Percentiles rank a stretch among this genome's conserved stretches.
Conservation (phyloP, 2,113 vertebrate species). For the Calyptomena viridis region DNA sequence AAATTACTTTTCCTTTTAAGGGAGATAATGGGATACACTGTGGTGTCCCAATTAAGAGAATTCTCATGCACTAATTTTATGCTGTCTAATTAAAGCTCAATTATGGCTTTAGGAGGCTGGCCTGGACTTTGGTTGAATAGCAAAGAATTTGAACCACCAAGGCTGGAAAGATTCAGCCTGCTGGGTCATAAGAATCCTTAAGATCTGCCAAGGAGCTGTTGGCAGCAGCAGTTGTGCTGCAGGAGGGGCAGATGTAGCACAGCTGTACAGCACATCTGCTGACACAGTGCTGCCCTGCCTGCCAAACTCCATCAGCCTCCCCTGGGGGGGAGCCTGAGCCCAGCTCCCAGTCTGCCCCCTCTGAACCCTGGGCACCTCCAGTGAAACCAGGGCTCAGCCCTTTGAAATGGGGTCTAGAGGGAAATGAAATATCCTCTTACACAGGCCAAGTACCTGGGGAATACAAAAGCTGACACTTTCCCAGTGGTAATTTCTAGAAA, state of each 20-base stretch:
- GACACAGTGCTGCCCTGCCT: background rate
- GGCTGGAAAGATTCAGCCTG: background rate
- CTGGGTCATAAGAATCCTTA: background rate
- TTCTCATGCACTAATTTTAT: background rate
- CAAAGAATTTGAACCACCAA: background rate
- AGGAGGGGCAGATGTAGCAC: background rate
- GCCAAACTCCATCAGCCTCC: background rate
- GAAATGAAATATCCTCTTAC: background rate
- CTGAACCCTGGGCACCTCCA: background rate
- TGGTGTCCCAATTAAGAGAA: slow-evolving; percentile 17
- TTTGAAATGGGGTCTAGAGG: background rate
- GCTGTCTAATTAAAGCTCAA: slow-evolving; percentile 6
- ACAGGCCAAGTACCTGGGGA: too few species aligned
- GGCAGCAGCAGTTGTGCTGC: background rate
- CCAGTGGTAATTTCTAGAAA: background rate
- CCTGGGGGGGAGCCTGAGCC: background rate
- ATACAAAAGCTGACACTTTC: background rate
- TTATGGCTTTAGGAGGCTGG: background rate
- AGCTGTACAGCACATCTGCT: background rate
- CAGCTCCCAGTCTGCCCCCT: background rate
- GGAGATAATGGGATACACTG: background rate
- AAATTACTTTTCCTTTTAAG: background rate
- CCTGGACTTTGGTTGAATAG: background rate
- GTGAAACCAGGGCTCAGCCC: background rate
- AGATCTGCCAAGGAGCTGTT: background rate